These are phyloP conservation scores for Drosophila meridiana DNA, from an alignment of 2,888 invertebrate species.

Conservation along the genomic window DNA sequence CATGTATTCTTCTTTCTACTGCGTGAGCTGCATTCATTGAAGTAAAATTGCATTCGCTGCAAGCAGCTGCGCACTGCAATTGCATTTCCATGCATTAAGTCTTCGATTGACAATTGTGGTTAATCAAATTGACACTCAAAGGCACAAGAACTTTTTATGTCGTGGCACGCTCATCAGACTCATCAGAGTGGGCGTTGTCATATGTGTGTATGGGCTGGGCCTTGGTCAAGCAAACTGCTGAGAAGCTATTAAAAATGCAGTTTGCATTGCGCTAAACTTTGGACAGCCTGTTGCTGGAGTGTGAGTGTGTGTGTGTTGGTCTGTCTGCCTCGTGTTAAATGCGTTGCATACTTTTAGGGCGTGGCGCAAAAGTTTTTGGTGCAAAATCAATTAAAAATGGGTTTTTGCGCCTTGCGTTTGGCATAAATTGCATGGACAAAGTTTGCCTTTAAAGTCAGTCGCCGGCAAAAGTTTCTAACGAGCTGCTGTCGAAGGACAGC, in stretches of 20 bases:
- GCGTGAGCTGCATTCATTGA: background rate
- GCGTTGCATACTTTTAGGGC: constrained; percentile 49
- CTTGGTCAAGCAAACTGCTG: constrained; percentile 23
- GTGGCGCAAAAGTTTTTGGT: constrained; percentile 16
- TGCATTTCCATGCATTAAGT: constrained; percentile 33
- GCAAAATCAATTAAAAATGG: constrained; percentile 62
- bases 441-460: constrained; percentile 45
- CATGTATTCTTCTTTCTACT: background rate
- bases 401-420: constrained; percentile 42
- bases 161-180: background rate
- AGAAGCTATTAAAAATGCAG: constrained; percentile 40
- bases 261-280: constrained; percentile 19
- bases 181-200: constrained; percentile 1
- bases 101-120: constrained; percentile 40
- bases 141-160: constrained; percentile 16
- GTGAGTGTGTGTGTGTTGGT: background rate
- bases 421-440: constrained; percentile 43
- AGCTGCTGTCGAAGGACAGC: constrained; percentile 40
- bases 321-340: constrained; percentile 14
- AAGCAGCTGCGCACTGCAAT: constrained; percentile 13
- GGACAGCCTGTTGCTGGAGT: constrained; percentile 20
- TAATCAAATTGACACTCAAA: constrained; percentile 34
- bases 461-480: constrained; percentile 57
- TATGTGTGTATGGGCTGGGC: constrained; percentile 12
- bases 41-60: constrained; percentile 25